Percentiles rank a stretch among this genome's conserved stretches.
phyloP scores from a whole-genome alignment of 2,797 vertebrate genomes.

The Hoplostethus atlanticus region DNA sequence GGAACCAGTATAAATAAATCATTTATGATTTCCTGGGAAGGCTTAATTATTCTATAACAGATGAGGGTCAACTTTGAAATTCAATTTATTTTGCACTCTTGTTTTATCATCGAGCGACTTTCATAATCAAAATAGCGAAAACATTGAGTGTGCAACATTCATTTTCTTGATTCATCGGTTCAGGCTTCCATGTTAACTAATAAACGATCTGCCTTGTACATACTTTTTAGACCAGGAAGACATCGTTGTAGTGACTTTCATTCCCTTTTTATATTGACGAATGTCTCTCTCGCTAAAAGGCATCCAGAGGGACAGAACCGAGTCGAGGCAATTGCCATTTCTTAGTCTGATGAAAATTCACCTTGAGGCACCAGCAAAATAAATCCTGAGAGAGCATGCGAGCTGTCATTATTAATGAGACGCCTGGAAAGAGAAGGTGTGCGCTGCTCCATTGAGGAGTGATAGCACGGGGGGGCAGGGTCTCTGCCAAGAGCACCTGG shows the following conservation, averaged over 20 bases:
- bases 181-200: conserved; percentile 1
- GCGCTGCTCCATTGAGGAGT: conserved; percentile 33
- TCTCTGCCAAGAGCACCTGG: conserved; percentile 60
- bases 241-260: neutral
- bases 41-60: conserved; percentile 51
- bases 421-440: conserved; percentile 46
- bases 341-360: conserved; percentile 56
- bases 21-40: conserved; percentile 48
- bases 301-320: conserved; percentile 44
- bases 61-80: conserved; percentile 61
- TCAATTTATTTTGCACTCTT: conserved; percentile 37
- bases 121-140: neutral
- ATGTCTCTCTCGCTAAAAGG: conserved; percentile 28
- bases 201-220: conserved; percentile 12
- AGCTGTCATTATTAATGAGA: conserved; percentile 57
- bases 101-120: neutral
- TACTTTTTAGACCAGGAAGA: conserved; percentile 13
- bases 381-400: conserved; percentile 46
- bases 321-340: conserved; percentile 28
- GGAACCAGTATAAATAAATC: conserved; percentile 53
- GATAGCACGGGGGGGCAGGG: conserved; percentile 26
- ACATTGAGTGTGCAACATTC: neutral
- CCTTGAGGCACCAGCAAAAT: conserved; percentile 47
- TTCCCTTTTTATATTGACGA: conserved; percentile 20
- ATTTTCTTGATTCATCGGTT: conserved; percentile 2